A percentile compares a stretch with the other conserved stretches of the same genome.
Conservation (phyloP, 2,797 vertebrate species). For the Spondyliosoma cantharus region DNA sequence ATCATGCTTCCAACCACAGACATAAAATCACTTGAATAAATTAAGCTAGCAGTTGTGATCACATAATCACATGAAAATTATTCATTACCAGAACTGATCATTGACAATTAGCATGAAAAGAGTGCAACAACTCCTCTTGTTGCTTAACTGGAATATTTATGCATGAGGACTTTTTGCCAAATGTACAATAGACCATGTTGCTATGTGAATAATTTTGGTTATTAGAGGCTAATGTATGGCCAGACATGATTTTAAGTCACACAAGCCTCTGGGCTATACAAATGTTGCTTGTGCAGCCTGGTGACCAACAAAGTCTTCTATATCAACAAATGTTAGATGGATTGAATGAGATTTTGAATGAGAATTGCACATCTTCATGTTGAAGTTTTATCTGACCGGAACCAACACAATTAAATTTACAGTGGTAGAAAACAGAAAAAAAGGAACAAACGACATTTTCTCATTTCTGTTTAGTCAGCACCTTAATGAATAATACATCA, state of each 20-base stretch:
- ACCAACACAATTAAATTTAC: no score
- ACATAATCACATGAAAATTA: conserved; percentile 29
- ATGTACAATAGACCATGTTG: background rate
- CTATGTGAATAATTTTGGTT: background rate
- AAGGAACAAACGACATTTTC: no score
- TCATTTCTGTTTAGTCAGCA: background rate
- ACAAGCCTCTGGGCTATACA: background rate
- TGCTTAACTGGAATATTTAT: conserved; percentile 9
- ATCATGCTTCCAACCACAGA: conserved; percentile 3
- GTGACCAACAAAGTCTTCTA: background rate
- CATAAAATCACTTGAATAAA: conserved; percentile 30
- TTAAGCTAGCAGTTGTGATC: conserved; percentile 20
- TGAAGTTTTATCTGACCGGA: no score
- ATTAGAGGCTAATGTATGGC: background rate
- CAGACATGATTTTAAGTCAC: background rate
- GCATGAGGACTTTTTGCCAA: background rate
- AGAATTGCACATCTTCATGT: no score
- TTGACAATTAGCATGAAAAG: conserved; percentile 2
- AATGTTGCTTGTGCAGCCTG: background rate
- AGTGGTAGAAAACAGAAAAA: no score
- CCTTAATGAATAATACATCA: no score
- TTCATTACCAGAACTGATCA: conserved; percentile 40
- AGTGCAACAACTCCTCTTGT: background rate
- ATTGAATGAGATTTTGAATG: background rate
- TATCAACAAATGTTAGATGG: background rate